Base-by-base conservation (phyloP, 2,888 invertebrate genomes). In the Listrodromus nycthemerus region DNA sequence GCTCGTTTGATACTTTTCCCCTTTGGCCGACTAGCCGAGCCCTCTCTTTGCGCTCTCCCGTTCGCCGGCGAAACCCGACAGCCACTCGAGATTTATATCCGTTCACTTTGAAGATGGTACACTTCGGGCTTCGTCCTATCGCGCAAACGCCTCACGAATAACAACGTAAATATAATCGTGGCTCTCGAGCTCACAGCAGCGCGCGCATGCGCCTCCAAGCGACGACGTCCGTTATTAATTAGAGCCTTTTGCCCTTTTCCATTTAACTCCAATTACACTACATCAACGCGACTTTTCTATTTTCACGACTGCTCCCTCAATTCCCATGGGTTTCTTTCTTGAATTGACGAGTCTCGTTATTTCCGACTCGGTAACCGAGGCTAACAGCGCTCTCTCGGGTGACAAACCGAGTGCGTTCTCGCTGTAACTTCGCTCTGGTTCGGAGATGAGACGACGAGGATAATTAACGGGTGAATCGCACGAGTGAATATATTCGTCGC, bases 1-100 rank as follows among this genome's bases (percentile, higher is more conserved):
- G 81, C 81, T 84, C 81, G 74, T 81, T 81, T 84, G 80, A 83
- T 83, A 80, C 83, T 80, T 78, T 81, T 78, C 70, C 63, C 67
- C 77, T 21, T 66, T 45, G 41, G 50, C 52, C 73, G 74, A 79
- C 74, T 37, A 65, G 48, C 24, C 24, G 24, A 13, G 13, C 30
- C 27, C 16, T 7, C 50, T 71, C 78, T 61, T 61, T 70, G 27
- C 61, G 73, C 48, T 67, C 67, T 74, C 66, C 58, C 74, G 79
- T 76, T 83, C 80, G 71, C 71, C 80, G 61, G 67, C 80, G 48
- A 77, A 73, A 30, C 58, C 73, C 69, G 52, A 37, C 76, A 65
- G 61, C 48, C 66, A 73, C 73, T 76, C 24, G 19, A 77, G 77
- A 83, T 80, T 83, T 83, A 83, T 83, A 70, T 77, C 61, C 83